These are phyloP conservation scores for Pomatostomus ruficeps DNA, from an alignment of 2,113 vertebrate genomes.

Conservation along the genomic window DNA sequence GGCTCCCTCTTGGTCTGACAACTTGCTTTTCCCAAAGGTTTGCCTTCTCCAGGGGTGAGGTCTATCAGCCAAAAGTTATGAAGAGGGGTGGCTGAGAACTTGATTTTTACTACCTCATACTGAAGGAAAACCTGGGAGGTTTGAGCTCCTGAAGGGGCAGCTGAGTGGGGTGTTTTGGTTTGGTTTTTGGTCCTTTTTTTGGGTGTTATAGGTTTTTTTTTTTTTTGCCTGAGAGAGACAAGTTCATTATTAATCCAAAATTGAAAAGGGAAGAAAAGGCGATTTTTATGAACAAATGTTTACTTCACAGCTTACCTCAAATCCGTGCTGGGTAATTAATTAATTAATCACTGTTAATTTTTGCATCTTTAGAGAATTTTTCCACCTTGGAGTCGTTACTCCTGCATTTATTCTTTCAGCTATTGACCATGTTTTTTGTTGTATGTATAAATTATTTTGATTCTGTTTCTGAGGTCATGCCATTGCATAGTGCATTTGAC, in stretches of 20 bases:
- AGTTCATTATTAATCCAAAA: neutral
- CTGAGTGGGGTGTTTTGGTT: neutral
- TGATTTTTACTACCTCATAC: neutral
- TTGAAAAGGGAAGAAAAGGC: neutral
- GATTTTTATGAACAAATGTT: neutral
- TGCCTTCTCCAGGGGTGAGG: neutral
- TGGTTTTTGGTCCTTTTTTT: neutral
- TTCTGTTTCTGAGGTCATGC: neutral
- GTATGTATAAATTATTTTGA: neutral
- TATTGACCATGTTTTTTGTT: neutral
- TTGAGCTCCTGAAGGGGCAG: neutral
- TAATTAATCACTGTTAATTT: neutral
- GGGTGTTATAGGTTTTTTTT: accelerated
- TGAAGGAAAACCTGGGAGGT: neutral
- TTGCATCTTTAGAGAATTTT: neutral
- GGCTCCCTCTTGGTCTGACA: neutral
- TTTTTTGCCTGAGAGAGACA: neutral
- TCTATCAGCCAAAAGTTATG: neutral
- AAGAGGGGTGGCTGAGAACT: neutral
- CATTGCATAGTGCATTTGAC: neutral
- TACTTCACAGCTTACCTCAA: neutral
- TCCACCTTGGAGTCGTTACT: neutral
- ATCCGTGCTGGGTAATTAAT: neutral
- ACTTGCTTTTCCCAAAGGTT: neutral
- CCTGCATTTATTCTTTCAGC: neutral